Percentiles rank a stretch among this genome's conserved stretches.
Conservation (phyloP, 2,888 invertebrate species). For the Eremobia ochroleuca region DNA sequence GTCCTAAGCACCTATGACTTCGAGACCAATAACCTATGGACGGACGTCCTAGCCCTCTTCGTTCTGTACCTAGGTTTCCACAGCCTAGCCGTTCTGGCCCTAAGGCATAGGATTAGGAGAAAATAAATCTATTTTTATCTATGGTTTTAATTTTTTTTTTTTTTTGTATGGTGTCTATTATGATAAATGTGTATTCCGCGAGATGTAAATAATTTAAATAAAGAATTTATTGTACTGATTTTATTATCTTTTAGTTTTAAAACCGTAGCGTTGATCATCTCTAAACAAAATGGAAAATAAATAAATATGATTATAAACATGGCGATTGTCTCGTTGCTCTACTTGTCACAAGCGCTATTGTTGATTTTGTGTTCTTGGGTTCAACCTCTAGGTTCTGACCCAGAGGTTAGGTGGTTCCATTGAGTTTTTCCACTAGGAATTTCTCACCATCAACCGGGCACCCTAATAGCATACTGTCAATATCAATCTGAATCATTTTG, state of each 20-base stretch:
- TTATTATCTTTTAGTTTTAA: slow-evolving; percentile 12
- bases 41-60: slow-evolving; percentile 93
- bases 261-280: no score
- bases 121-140: slow-evolving; percentile 78
- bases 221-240: slow-evolving; percentile 49
- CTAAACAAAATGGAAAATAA: no score
- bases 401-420: background rate
- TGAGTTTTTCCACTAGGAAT: background rate
- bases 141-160: slow-evolving; percentile 10
- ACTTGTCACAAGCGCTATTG: no score
- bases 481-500: background rate
- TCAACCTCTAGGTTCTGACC: no score
- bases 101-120: slow-evolving; percentile 92
- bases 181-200: slow-evolving; percentile 55
- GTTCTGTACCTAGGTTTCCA: slow-evolving; percentile 93
- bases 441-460: background rate
- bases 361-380: background rate
- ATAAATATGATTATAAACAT: background rate
- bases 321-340: background rate
- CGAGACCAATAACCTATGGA: slow-evolving; percentile 91
- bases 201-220: slow-evolving; percentile 72
- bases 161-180: slow-evolving; percentile 70
- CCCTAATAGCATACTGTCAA: background rate
- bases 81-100: slow-evolving; percentile 92
- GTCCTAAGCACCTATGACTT: slow-evolving; percentile 95